Percentiles rank a stretch among this genome's conserved stretches.
These are phyloP conservation scores for Tenthredo amoena DNA, from an alignment of 2,888 invertebrate genomes.

Conservation along the genomic window DNA sequence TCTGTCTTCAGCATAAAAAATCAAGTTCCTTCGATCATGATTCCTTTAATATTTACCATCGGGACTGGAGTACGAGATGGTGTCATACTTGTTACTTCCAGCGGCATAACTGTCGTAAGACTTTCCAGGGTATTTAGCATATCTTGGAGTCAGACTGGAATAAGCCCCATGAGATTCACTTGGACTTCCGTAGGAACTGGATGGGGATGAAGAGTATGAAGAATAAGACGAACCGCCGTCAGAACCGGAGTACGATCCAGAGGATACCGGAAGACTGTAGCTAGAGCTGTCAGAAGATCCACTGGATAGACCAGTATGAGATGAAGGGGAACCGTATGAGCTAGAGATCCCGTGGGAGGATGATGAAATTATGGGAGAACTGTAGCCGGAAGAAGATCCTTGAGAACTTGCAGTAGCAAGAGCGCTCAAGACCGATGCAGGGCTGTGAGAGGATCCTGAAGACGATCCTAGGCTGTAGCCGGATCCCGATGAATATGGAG, in stretches of 20 bases:
- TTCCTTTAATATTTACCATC: slow-evolving; percentile 67
- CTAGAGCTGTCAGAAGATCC: slow-evolving; percentile 58
- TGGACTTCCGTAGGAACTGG: slow-evolving; percentile 63
- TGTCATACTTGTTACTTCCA: slow-evolving; percentile 70
- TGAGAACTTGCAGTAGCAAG: slow-evolving; percentile 32
- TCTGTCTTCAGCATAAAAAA: background rate
- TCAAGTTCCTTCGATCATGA: background rate
- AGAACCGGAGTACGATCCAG: slow-evolving; percentile 59
- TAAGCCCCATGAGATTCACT: slow-evolving; percentile 68
- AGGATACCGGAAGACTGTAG: slow-evolving; percentile 58
- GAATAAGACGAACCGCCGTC: slow-evolving; percentile 58
- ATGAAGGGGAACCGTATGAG: slow-evolving; percentile 32
- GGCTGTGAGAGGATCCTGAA: slow-evolving; percentile 28
- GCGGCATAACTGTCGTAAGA: slow-evolving; percentile 62
- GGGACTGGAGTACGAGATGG: slow-evolving; percentile 74
- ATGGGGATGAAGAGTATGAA: slow-evolving; percentile 63
- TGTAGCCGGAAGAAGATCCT: slow-evolving; percentile 40
- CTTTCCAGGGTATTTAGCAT: slow-evolving; percentile 65
- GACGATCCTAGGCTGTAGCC: slow-evolving; percentile 46
- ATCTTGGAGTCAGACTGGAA: slow-evolving; percentile 68
- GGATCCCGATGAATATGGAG: slow-evolving; percentile 48
- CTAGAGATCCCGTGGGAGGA: slow-evolving; percentile 19
- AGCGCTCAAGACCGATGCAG: slow-evolving; percentile 35
- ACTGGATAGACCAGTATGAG: slow-evolving; percentile 33
- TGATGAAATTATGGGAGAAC: slow-evolving; percentile 18